Base-by-base conservation (phyloP, 1,140 invertebrate genomes). In the Dolichoris vasculosae region DNA sequence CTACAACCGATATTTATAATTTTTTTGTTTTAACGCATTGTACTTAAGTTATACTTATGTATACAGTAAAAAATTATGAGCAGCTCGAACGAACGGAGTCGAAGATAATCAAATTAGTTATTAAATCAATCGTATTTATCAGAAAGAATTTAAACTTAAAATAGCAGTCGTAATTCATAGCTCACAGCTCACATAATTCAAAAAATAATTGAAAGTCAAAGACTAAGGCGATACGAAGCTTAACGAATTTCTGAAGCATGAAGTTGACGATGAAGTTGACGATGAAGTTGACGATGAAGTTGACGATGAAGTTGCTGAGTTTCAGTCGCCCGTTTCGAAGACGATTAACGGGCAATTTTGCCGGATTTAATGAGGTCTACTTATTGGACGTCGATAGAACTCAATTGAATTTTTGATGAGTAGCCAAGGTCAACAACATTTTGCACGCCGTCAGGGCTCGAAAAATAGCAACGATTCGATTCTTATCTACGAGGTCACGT, bases 351-450 rank as follows among this genome's bases (percentile, higher is more conserved):
- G 17, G 38, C 4, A 6, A 20, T 69, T 73, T 40, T 32, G 78
- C 30, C 40, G 69, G 51, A 64, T 35, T 77, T 82, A 77, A 85
- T 76, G 78, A 85, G 79, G 51, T 23, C 43, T 82, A 73, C 59
- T 85, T 82, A 77, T 82, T 40, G 59, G 43, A 26, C 79, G 26
- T 85, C 79, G 84, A 85, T 85, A 77, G 79, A 82, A 23, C 71
- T 76, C 71, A 82, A 85, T 85, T 82, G 78, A 43, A 11, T 26
- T 9, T 81, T 55, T 38, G 67, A 82, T 80, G 79, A 51, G 26
- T 63, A 11, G 30, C 51, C 79, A 85, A 85, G 84, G 84, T 85
- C 71, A 26, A 55, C 67, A n/a, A 40, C 13, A 82, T 85, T 82
- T 82, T 38, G 78, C 77, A 73, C 48, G 32, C 51, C 48, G 9